These are phyloP conservation scores for Hipparchia sbordonii DNA, from an alignment of 2,888 invertebrate species.

Conservation along the genomic window DNA sequence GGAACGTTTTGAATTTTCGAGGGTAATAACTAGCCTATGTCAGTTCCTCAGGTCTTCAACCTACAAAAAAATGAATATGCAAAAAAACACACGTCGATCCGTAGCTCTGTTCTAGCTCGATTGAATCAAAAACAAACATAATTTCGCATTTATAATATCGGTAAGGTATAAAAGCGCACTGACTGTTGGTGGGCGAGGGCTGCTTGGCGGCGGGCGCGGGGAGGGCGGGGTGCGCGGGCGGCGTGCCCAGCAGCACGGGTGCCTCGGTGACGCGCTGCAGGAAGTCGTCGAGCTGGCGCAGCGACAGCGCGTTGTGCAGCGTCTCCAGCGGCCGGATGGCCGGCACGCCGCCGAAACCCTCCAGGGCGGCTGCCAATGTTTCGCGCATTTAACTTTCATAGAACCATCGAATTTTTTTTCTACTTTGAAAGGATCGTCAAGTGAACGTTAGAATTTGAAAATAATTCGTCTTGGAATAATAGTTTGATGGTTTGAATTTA, in stretches of 20 bases:
- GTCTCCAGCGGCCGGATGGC: conserved; percentile 98
- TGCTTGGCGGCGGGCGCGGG: conserved; percentile 68
- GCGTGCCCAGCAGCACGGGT: conserved; percentile 86
- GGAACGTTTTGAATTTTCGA: no score
- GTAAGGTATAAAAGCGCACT: no score
- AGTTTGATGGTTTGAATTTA: no score
- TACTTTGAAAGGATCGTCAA: not conserved
- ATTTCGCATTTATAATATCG: no score
- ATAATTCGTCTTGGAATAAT: no score
- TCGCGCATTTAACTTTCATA: no score
- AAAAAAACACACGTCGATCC: no score
- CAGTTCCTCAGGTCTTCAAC: no score
- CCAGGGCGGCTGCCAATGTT: conserved; percentile 83
- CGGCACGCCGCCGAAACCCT: conserved; percentile 96
- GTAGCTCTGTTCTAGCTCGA: no score
- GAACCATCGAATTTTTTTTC: not conserved
- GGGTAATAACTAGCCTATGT: no score
- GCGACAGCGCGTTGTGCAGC: conserved; percentile 96
- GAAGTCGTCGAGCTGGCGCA: conserved; percentile 95
- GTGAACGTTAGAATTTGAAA: not conserved
- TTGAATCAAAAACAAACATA: no score
- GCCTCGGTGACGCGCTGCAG: conserved; percentile 92
- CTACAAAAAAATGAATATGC: no score
- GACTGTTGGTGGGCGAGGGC: not conserved
- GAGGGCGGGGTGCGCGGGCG: conserved; percentile 84